Evolutionary conservation across 2,797 vertebrate genomes (phyloP).

Genomic region (Mergus octosetaceus): DNA sequence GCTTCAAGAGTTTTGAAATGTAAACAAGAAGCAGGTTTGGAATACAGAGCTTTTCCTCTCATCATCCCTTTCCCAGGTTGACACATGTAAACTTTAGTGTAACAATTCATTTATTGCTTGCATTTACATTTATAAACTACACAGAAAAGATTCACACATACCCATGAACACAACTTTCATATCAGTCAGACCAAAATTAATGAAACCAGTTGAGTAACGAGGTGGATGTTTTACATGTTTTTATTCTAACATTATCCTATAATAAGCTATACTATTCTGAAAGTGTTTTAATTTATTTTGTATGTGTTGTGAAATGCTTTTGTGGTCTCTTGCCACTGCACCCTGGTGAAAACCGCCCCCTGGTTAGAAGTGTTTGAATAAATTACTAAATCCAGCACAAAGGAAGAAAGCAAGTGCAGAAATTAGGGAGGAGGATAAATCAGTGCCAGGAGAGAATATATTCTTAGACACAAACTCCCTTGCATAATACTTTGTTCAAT

Average conservation of each 20-base stretch:
- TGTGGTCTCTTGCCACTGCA: constrained; percentile 69
- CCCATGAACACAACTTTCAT: constrained; percentile 59
- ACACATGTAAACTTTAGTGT: background rate
- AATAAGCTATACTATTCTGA: background rate
- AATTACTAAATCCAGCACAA: constrained; percentile 72
- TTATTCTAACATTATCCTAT: constrained; percentile 64
- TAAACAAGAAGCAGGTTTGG: background rate
- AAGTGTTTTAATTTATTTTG: constrained; percentile 61
- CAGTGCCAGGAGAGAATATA: constrained; percentile 23
- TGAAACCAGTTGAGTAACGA: constrained; percentile 61
- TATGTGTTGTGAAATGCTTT: constrained; percentile 57
- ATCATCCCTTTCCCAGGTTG: background rate
- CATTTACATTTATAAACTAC: constrained; percentile 59
- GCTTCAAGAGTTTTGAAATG: background rate
- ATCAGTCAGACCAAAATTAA: constrained; percentile 75
- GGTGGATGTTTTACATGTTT: constrained; percentile 64
- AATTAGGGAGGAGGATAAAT: constrained; percentile 58
- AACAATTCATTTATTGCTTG: constrained; percentile 43
- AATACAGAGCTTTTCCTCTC: background rate
- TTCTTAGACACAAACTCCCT: constrained; percentile 62
- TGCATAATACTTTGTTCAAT: constrained; percentile 66
- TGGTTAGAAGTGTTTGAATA: constrained; percentile 67
- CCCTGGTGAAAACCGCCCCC: constrained; percentile 65
- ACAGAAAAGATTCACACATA: constrained; percentile 69
- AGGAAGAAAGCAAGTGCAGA: constrained; percentile 35